Evolutionary conservation across 2,888 invertebrate species (phyloP).

Genomic region (Actias luna): DNA sequence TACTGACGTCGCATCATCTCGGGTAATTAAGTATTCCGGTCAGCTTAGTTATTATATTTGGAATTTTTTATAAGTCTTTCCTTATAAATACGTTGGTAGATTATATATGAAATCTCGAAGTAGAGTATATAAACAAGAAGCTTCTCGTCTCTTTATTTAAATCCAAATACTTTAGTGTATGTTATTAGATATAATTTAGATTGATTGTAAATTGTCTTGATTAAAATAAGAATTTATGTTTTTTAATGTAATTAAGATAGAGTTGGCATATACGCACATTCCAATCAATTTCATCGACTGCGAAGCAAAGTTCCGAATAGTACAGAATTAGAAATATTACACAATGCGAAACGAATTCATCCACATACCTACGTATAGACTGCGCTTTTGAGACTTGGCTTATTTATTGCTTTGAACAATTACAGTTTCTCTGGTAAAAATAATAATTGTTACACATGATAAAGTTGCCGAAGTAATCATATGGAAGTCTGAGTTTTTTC

Average conservation of each 20-base stretch:
- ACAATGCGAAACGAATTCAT: conserved; percentile 36
- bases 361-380: not conserved
- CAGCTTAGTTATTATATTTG: not conserved
- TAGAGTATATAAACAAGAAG: not conserved
- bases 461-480: not conserved
- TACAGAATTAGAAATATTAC: conserved; percentile 42
- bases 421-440: not conserved
- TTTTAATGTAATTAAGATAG: not conserved
- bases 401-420: not conserved
- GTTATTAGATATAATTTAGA: too few relatives aligned
- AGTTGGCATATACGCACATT: conserved; percentile 4
- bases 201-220: too few relatives aligned
- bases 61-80: not conserved
- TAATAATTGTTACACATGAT: not conserved
- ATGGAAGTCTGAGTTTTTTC: not conserved
- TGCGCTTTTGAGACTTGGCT: not conserved
- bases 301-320: conserved; percentile 1
- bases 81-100: not conserved
- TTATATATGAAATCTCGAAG: not conserved
- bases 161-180: not conserved
- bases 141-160: not conserved
- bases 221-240: not conserved
- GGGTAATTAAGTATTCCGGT: not conserved
- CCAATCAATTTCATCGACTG: conserved; percentile 43
- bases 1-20: not conserved